Evolutionary conservation across 2,113 vertebrate species (phyloP).

Genomic region (Sylvia atricapilla): DNA sequence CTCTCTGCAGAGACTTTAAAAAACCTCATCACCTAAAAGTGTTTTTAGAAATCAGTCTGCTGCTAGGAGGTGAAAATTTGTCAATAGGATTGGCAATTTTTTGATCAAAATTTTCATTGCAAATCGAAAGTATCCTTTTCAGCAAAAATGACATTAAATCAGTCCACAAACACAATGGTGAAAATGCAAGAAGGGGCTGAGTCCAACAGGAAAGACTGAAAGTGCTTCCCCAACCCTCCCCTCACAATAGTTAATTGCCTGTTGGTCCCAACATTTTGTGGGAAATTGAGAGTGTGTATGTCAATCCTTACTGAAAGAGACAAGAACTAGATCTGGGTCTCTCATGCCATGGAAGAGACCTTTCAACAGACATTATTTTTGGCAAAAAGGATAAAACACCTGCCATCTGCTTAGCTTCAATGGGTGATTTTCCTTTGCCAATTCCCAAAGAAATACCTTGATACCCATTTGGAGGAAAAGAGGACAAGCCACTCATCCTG

Average conservation of each 20-base stretch:
- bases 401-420: background rate
- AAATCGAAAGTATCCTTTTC: background rate
- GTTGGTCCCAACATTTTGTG: background rate
- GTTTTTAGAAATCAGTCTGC: background rate
- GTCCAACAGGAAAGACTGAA: background rate
- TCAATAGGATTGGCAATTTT: background rate
- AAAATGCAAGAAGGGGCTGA: background rate
- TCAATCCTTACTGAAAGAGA: background rate
- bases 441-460: background rate
- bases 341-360: background rate
- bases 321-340: background rate
- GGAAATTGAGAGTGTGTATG: background rate
- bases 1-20: background rate
- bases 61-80: background rate
- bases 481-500: background rate
- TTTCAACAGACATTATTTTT: background rate
- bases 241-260: background rate
- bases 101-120: background rate
- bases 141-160: background rate
- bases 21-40: background rate
- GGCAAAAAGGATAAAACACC: background rate
- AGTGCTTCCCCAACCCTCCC: background rate
- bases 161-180: background rate
- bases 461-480: background rate
- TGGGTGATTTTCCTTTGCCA: background rate